Evolutionary conservation across 2,113 vertebrate genomes (phyloP).

Genomic region (Pyrgilauda ruficollis): DNA sequence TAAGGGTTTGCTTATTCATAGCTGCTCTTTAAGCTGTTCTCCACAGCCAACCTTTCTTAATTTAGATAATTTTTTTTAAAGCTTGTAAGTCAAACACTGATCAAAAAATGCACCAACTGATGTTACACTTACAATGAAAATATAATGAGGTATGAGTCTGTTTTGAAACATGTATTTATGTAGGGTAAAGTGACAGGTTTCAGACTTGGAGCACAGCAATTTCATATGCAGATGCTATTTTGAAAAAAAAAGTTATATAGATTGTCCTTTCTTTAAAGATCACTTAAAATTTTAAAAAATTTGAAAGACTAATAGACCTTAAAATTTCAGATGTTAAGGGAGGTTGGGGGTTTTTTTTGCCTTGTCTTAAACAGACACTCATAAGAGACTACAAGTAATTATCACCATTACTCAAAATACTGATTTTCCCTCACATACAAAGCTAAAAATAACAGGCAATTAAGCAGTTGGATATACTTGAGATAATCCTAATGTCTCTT

Average conservation of each 20-base stretch:
- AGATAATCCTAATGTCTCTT: not conserved
- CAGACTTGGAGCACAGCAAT: not conserved
- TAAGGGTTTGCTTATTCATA: not conserved
- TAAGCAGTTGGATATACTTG: not conserved
- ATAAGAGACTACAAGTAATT: not conserved
- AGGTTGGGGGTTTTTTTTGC: not conserved
- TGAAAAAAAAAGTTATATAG: not conserved
- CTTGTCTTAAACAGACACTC: not conserved
- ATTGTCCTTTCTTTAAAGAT: not conserved
- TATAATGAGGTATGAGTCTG: not conserved
- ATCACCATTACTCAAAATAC: not conserved
- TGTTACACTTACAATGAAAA: not conserved
- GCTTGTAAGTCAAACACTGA: not conserved
- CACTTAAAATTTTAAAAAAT: not conserved
- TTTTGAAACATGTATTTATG: not conserved
- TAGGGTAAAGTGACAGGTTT: not conserved
- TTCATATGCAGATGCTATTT: not conserved
- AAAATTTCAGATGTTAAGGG: not conserved
- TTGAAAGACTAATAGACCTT: not conserved
- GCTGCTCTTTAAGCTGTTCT: not conserved
- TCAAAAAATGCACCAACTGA: not conserved
- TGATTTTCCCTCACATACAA: not conserved
- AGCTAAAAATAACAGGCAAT: slow-evolving; percentile 13
- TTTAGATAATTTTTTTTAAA: not conserved
- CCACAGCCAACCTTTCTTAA: not conserved